Evolutionary conservation across 1,140 invertebrate species (phyloP).

Genomic region (Meloidogyne chitwoodi): DNA sequence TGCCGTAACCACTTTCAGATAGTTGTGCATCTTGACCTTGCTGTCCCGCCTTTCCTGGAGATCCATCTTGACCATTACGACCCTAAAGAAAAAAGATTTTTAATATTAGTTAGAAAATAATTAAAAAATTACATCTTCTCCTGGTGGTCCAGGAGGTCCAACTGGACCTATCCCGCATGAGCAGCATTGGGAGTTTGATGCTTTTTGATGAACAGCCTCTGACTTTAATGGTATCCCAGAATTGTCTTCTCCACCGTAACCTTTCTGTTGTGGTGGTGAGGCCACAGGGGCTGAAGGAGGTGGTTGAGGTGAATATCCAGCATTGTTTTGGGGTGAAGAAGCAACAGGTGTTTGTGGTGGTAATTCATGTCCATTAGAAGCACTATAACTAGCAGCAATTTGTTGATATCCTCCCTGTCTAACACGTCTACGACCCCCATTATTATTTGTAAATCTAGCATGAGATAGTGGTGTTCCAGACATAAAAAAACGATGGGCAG

Average conservation of each 20-base stretch:
- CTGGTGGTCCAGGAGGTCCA: not conserved
- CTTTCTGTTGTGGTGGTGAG: not conserved
- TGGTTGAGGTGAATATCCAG: conserved; percentile 4
- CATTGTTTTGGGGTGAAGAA: not conserved
- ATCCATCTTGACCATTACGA: not conserved
- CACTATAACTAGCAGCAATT: not conserved
- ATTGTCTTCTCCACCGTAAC: not conserved
- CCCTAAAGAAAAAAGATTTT: not conserved
- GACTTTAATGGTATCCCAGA: not conserved
- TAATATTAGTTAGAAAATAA: not conserved
- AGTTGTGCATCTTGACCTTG: conserved; percentile 6
- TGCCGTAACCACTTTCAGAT: conserved; percentile 5
- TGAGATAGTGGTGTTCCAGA: not conserved
- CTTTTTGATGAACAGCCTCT: not conserved
- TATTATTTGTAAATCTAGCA: not conserved
- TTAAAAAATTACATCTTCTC: not conserved
- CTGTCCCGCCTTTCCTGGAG: not conserved
- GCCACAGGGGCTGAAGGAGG: not conserved
- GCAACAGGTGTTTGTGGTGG: not conserved
- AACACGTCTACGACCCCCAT: not conserved
- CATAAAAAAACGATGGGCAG: conserved; percentile 13
- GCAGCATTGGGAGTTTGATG: not conserved
- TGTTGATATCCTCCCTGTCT: conserved; percentile 16
- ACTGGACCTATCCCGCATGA: conserved; percentile 14
- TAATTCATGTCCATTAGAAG: not conserved